Conservation (phyloP, 2,113 vertebrate genomes). For the Sinocyclocheilus maitianheensis region DNA sequence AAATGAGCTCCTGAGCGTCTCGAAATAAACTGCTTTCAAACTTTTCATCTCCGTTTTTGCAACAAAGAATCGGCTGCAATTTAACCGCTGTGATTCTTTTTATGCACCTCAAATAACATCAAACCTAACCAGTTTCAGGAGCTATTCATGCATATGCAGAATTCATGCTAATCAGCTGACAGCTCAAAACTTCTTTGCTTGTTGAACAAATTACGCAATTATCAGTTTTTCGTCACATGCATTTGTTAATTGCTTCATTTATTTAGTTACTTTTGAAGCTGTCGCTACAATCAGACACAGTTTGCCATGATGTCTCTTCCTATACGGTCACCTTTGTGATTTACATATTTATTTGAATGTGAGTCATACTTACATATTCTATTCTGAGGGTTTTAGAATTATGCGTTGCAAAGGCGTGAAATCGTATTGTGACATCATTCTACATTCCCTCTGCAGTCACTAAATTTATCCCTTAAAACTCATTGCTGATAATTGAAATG, state of each 20-base stretch:
- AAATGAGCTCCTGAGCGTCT: constrained; percentile 22
- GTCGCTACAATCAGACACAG: neutral
- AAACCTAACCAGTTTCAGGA: neutral
- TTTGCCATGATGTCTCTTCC: neutral
- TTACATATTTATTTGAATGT: neutral
- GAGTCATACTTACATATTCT: neutral
- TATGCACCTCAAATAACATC: constrained; percentile 12
- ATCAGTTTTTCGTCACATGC: neutral
- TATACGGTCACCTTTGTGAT: neutral
- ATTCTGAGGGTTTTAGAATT: neutral
- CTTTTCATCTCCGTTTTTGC: constrained; percentile 25
- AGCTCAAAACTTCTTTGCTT: neutral
- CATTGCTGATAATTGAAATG: too few species aligned
- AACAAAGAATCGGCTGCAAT: constrained; percentile 10
- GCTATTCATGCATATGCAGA: constrained; percentile 32
- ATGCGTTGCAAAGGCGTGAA: neutral
- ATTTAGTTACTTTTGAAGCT: neutral
- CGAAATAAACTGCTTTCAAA: constrained; percentile 21
- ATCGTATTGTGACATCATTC: neutral
- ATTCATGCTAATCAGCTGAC: neutral
- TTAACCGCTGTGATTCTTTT: constrained; percentile 4
- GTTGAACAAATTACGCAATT: constrained; percentile 12
- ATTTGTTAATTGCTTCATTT: constrained; percentile 9
- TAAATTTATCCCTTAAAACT: too few species aligned
- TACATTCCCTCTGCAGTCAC: too few species aligned